Evolutionary conservation across 2,113 vertebrate species (phyloP), one percentile per base, ranked within the genome.

Genomic region (Nesogale talazaci): DNA sequence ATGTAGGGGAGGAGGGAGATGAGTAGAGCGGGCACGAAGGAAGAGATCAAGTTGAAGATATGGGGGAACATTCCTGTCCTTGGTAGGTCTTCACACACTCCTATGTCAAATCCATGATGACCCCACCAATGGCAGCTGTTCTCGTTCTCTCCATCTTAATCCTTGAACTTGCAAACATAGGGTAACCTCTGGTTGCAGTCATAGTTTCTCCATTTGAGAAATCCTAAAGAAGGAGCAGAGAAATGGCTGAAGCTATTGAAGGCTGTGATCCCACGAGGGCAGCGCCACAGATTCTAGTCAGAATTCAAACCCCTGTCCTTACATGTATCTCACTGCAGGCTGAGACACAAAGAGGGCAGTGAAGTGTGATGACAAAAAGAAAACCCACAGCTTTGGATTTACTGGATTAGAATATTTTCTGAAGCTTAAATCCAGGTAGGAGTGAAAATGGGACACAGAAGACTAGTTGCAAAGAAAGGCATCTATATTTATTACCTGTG

Each of bases 131-230:
- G 40, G 59, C 29, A 27, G 6, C 4, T 9, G 4, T 20, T 56
- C 12, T 17, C 6, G 69, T 38, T 25, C 1, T 22, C 16, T 12
- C 3, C 29, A 15, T 10, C 22, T 34, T 89, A 92, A 15, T 2
- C 1, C 6, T 77, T 90, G 34, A 94, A 91, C 69, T 93, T 90
- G 84, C 93, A 95, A 40, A 93, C 40, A 36, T 82, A 94, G 19
- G 93, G 90, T n/a, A 93, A 78, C 0, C 3, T 6, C 3, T 0
- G 1, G 42, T 22, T 0, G 17, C 84, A 93, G 4, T 19, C 25
- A 70, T 38, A 76, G 25, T 83, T 31, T 88, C 36, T 90, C 90
- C 94, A 96, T 36, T 19, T 85, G 31, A 57, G 34, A 82, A 56
- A 92, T 65, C 83, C 94, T 95, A 61, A 1, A 86, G 23, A 91